Conservation (phyloP, 1,140 invertebrate species). For the Tetragnatha versicolor region DNA sequence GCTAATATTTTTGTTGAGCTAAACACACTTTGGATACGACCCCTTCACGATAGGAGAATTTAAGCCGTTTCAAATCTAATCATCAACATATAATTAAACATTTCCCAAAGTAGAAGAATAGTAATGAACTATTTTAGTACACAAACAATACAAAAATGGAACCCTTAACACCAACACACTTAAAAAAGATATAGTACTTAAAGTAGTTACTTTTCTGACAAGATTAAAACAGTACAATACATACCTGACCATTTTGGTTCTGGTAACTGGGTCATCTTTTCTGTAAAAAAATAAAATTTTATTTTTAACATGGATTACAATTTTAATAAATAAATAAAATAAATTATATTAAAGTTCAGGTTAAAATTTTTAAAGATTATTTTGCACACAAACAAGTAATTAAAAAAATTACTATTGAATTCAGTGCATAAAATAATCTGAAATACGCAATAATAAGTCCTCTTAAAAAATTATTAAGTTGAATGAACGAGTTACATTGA, state of each 20-base stretch:
- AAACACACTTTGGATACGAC: too few species aligned
- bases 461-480: too few species aligned
- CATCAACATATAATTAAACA: too few species aligned
- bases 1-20: too few species aligned
- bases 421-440: not conserved
- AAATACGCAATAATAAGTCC: too few species aligned
- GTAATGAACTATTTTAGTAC: too few species aligned
- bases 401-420: not conserved
- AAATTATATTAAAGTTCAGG: not conserved
- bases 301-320: not conserved
- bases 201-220: not conserved
- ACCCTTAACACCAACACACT: not conserved
- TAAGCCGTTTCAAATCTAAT: too few species aligned
- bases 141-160: too few species aligned
- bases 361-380: not conserved
- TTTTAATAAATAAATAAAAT: not conserved
- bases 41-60: too few species aligned
- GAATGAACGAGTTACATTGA: too few species aligned
- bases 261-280: slow-evolving; percentile 37
- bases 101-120: too few species aligned
- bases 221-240: not conserved
- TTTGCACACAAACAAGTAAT: not conserved
- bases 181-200: not conserved
- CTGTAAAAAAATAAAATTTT: not conserved
- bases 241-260: slow-evolving; percentile 49